Evolutionary conservation across 2,113 vertebrate species (phyloP), one percentile per base, ranked within the genome.

Genomic region (Conger conger): DNA sequence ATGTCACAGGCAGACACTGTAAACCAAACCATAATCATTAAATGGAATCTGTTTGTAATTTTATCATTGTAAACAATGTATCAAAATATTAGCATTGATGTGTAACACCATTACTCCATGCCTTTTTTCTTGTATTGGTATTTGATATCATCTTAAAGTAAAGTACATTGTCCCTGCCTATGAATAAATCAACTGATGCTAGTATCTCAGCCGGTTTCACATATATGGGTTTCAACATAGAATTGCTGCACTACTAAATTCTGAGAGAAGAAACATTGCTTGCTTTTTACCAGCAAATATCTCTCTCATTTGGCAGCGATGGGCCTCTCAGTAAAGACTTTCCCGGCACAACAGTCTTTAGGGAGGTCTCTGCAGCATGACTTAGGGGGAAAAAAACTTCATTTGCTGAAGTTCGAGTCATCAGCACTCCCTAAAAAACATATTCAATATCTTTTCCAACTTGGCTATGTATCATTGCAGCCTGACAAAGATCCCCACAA

Each of bases 201-300:
- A 73, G n/a, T 73, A 27, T 13, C 68, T 73, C 68, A 33, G 68
- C n/a, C 68, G n/a, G 20, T n/a, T 54, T 76, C 9, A 57, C 7
- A 60, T 6, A 23, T 9, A 40, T 68, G 76, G 42, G 86, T 17
- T 82, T 68, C 35, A 76, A 78, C 82, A 77, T 81, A 85, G 53
- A 83, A n/a, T 73, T 73, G 68, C 27, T 33, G 68, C 13, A 30
- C 8, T 73, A 11, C 2, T 1, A 33, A 8, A 33, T 33, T 33
- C 7, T 73, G 57, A 13, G 2, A 33, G 68, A 11, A 4, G n/a
- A 73, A 9, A 8, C n/a, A 33, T 73, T 7, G 13, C 57, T 27
- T 63, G 20, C 57, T 63, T 63, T 18, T 63, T 27, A 63, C 11
- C 57, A 8, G 23, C 57, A 27, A 27, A 63, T 18, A 23, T 23